Conservation (phyloP, 2,113 vertebrate genomes). For the Lanius ludovicianus region DNA sequence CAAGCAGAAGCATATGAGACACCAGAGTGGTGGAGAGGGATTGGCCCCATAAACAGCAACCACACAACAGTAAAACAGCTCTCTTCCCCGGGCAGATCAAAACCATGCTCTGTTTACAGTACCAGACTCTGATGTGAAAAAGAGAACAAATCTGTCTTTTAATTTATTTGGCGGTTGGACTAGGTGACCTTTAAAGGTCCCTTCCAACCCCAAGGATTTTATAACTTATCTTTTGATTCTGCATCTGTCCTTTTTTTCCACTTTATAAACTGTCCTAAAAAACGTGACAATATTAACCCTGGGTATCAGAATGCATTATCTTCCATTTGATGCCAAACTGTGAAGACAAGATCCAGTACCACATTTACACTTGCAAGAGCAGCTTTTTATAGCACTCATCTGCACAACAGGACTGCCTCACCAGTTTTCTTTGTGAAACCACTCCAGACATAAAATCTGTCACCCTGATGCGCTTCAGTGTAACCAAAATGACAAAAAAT, state of each 20-base stretch:
- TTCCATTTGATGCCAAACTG: not conserved
- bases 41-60: not conserved
- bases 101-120: not conserved
- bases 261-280: not conserved
- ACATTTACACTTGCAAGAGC: not conserved
- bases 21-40: not conserved
- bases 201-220: not conserved
- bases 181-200: not conserved
- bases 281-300: not conserved
- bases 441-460: not conserved
- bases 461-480: not conserved
- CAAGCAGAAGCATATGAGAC: not conserved
- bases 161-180: not conserved
- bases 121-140: not conserved
- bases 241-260: not conserved
- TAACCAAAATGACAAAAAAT: not conserved
- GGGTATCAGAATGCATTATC: not conserved
- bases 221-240: not conserved
- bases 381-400: constrained; percentile 12
- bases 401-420: not conserved
- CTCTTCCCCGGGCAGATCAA: not conserved
- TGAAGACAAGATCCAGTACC: not conserved
- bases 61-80: not conserved
- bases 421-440: not conserved
- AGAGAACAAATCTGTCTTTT: not conserved